Conservation (phyloP, 1,140 invertebrate genomes). For the Lepidurus arcticus region DNA sequence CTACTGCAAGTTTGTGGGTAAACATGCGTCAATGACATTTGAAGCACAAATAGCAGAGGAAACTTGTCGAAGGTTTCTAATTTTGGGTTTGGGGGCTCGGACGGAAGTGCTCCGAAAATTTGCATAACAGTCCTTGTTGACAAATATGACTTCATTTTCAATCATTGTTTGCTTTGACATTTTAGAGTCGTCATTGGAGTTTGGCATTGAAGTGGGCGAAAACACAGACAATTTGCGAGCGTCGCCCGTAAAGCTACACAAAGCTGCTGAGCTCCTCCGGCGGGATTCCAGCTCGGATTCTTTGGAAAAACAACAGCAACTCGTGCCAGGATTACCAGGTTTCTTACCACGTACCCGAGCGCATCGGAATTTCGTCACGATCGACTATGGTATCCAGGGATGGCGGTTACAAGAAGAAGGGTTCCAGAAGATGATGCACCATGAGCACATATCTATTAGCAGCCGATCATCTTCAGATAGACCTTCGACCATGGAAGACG, state of each 20-base stretch:
- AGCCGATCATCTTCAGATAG: neutral
- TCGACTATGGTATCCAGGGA: slow-evolving; percentile 26
- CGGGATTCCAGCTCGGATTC: neutral
- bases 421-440: slow-evolving; percentile 27
- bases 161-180: neutral
- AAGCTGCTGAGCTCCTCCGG: neutral
- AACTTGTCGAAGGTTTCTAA: neutral
- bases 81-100: neutral
- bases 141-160: neutral
- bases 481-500: neutral
- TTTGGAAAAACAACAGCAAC: neutral
- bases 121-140: neutral
- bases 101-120: neutral
- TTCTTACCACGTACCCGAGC: neutral
- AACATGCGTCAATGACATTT: neutral
- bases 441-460: neutral
- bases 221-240: neutral
- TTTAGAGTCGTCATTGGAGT: neutral
- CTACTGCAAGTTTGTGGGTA: neutral
- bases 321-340: slow-evolving; percentile 1
- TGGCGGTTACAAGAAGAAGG: slow-evolving; percentile 25
- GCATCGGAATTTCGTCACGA: slow-evolving; percentile 24
- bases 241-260: neutral
- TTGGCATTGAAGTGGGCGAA: neutral
- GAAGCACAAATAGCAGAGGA: neutral